A percentile compares a stretch with the other conserved stretches of the same genome.
phyloP scores from a whole-genome alignment of 1,140 invertebrate species.

The Drosophila athabasca region DNA sequence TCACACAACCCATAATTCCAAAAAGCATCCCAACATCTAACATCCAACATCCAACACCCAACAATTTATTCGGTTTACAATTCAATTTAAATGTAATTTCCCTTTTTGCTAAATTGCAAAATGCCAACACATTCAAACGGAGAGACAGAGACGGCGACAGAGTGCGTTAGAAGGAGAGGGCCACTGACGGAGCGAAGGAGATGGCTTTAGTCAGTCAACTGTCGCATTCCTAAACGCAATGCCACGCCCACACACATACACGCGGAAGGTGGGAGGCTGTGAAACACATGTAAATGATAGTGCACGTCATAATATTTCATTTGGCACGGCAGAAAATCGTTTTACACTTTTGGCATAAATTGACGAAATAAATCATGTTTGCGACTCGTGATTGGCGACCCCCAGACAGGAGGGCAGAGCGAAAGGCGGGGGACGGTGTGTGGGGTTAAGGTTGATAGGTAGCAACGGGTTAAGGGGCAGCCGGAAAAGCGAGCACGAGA shows the following conservation, averaged over 20 bases:
- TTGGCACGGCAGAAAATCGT: conserved; percentile 65
- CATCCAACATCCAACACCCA: conserved; percentile 10
- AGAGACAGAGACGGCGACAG: conserved; percentile 4
- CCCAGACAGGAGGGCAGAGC: background rate
- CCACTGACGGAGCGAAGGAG: background rate
- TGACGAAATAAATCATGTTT: conserved; percentile 80
- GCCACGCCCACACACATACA: conserved; percentile 43
- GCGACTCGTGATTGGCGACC: conserved; percentile 64
- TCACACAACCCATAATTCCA: background rate
- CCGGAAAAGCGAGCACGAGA: conserved; percentile 40
- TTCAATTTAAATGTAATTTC: conserved; percentile 81
- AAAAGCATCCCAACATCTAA: no score
- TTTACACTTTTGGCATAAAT: conserved; percentile 72
- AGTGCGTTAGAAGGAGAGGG: conserved; percentile 1
- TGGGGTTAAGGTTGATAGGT: background rate
- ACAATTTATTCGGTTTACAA: conserved; percentile 67
- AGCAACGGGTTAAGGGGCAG: background rate
- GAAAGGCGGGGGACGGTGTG: background rate
- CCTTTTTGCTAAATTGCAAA: conserved; percentile 69
- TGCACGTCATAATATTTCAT: conserved; percentile 69
- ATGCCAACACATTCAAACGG: conserved; percentile 29
- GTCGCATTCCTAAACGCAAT: conserved; percentile 48
- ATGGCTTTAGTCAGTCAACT: conserved; percentile 16
- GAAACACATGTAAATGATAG: conserved; percentile 61
- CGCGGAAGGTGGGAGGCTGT: conserved; percentile 6